Evolutionary conservation across 2,113 vertebrate species (phyloP).

Genomic region (Protomyctophum bolini): DNA sequence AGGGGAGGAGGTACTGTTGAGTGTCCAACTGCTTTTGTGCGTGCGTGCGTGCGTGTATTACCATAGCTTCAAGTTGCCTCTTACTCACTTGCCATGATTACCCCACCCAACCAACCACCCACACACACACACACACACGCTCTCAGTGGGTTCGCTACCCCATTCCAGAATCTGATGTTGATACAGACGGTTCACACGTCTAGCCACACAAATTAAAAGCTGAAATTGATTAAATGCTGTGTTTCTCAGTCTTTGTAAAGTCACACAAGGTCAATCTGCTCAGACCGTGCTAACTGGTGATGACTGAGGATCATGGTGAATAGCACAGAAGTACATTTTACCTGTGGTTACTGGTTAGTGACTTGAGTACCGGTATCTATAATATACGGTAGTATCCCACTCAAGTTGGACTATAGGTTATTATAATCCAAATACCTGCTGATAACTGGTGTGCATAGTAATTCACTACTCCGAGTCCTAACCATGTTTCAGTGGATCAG

Average conservation of each 20-base stretch:
- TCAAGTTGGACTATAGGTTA: too few species aligned
- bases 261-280: neutral
- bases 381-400: too few species aligned
- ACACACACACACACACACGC: conserved; percentile 13
- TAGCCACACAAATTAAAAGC: neutral
- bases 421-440: conserved; percentile 36
- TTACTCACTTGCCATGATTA: conserved; percentile 41
- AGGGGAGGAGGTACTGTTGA: conserved; percentile 59
- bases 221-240: neutral
- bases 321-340: too few species aligned
- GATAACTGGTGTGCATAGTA: conserved; percentile 24
- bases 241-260: neutral
- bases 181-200: neutral
- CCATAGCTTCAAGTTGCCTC: conserved; percentile 56
- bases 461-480: conserved; percentile 33
- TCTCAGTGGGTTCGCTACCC: conserved; percentile 23
- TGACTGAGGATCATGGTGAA: too few species aligned
- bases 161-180: conserved; percentile 37
- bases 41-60: conserved; percentile 40
- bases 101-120: neutral
- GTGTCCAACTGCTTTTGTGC: conserved; percentile 64
- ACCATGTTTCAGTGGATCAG: conserved; percentile 47
- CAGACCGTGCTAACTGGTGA: too few species aligned
- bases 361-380: too few species aligned
- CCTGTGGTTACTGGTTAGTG: too few species aligned